These are phyloP conservation scores for Rhingia campestris DNA, from an alignment of 2,888 invertebrate genomes.

Conservation along the genomic window DNA sequence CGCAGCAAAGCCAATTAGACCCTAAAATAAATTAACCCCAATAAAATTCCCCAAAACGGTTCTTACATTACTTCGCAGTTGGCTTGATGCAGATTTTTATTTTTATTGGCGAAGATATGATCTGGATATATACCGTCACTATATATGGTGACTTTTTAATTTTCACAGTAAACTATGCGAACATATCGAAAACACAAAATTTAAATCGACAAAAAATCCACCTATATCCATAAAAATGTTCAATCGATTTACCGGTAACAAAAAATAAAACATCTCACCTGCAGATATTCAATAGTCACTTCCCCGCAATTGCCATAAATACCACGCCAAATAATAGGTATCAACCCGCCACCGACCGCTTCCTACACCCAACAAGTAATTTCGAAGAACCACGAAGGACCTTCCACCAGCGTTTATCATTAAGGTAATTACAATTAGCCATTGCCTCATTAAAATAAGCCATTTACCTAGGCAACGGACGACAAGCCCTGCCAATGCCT, in stretches of 20 bases:
- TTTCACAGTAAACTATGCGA: neutral
- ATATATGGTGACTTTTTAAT: too few relatives aligned
- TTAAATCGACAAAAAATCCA: neutral
- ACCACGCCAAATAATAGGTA: conserved; percentile 25
- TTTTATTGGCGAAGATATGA: neutral
- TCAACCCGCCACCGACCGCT: neutral
- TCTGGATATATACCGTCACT: too few relatives aligned
- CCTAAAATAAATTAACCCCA: too few relatives aligned
- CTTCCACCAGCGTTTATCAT: conserved; percentile 58
- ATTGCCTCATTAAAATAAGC: conserved; percentile 71
- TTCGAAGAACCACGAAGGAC: conserved; percentile 47
- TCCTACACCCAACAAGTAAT: conserved; percentile 35
- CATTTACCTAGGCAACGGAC: conserved; percentile 52
- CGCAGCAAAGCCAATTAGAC: too few relatives aligned
- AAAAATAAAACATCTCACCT: conserved; percentile 14
- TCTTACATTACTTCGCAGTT: too few relatives aligned
- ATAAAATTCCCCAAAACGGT: too few relatives aligned
- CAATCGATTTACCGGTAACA: conserved; percentile 31
- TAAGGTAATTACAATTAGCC: conserved; percentile 68
- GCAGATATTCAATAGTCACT: conserved; percentile 38
- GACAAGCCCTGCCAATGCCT: conserved; percentile 28
- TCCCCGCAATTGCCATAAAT: conserved; percentile 18
- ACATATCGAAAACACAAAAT: neutral
- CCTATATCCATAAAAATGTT: conserved; percentile 3
- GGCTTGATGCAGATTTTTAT: neutral